A percentile compares a stretch with the other conserved stretches of the same genome.
phyloP scores from a whole-genome alignment of 1,140 invertebrate species.

The Schlechtendalia chinensis region DNA sequence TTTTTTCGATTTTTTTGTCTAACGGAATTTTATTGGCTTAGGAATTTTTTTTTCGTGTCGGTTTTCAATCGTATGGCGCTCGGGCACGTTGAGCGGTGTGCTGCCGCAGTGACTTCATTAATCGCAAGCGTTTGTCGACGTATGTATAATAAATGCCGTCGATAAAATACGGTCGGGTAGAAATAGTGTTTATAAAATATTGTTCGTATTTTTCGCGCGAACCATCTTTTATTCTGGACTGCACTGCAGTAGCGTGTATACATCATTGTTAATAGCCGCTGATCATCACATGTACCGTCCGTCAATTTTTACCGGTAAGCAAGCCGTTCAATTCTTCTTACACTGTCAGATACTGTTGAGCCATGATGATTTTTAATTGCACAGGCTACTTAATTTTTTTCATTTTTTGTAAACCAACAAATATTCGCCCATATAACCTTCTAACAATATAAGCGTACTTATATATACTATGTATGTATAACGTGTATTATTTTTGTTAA shows the following conservation, averaged over 20 bases:
- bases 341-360: too few species aligned
- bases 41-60: not conserved
- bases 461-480: too few species aligned
- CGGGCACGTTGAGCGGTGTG: not conserved
- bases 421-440: too few species aligned
- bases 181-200: not conserved
- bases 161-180: too few species aligned
- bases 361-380: too few species aligned
- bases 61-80: not conserved
- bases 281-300: too few species aligned
- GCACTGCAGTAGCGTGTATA: not conserved
- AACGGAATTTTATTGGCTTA: too few species aligned
- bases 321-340: not conserved
- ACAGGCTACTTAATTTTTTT: too few species aligned
- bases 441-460: too few species aligned
- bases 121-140: not conserved
- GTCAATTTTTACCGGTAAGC: slow-evolving; percentile 19
- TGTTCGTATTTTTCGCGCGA: not conserved
- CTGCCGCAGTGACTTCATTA: not conserved
- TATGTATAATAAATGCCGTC: not conserved
- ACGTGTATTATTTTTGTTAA: too few species aligned
- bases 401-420: too few species aligned
- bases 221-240: not conserved
- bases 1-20: too few species aligned
- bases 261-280: not conserved